These are phyloP conservation scores for Rhyzopertha dominica DNA, from an alignment of 1,140 invertebrate species.

Conservation along the genomic window DNA sequence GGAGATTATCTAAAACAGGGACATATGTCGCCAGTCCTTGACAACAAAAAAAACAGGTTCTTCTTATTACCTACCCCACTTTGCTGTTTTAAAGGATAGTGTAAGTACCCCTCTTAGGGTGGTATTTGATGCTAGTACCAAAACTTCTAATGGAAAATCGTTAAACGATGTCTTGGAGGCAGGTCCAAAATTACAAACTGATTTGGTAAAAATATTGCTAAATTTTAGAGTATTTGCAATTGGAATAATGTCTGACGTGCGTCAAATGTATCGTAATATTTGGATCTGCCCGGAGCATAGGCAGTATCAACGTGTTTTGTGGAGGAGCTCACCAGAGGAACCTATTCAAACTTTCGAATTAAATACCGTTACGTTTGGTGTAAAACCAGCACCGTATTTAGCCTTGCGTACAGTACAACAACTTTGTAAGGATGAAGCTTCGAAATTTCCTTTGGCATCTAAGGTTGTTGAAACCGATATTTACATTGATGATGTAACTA, in stretches of 20 bases:
- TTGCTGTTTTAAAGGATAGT: too few relatives aligned
- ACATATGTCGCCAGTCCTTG: too few relatives aligned
- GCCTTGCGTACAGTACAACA: too few relatives aligned
- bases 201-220: constrained; percentile 4
- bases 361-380: constrained; percentile 1
- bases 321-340: neutral
- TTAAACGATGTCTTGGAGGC: constrained; percentile 35
- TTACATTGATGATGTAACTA: too few relatives aligned
- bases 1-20: too few relatives aligned
- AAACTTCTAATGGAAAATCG: constrained; percentile 18
- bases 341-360: neutral
- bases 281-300: constrained; percentile 1
- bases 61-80: too few relatives aligned
- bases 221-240: constrained; percentile 8
- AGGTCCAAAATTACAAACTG: constrained; percentile 20
- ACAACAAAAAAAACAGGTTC: too few relatives aligned
- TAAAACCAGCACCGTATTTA: constrained; percentile 6
- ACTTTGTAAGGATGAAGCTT: too few relatives aligned
- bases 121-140: constrained; percentile 41
- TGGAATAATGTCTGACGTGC: constrained; percentile 18
- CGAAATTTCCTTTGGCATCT: too few relatives aligned
- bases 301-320: constrained; percentile 11
- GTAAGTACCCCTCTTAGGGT: too few relatives aligned
- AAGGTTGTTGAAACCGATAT: too few relatives aligned
- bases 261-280: constrained; percentile 16